Conservation (phyloP, 2,113 vertebrate species). For the Anguilla rostrata region DNA sequence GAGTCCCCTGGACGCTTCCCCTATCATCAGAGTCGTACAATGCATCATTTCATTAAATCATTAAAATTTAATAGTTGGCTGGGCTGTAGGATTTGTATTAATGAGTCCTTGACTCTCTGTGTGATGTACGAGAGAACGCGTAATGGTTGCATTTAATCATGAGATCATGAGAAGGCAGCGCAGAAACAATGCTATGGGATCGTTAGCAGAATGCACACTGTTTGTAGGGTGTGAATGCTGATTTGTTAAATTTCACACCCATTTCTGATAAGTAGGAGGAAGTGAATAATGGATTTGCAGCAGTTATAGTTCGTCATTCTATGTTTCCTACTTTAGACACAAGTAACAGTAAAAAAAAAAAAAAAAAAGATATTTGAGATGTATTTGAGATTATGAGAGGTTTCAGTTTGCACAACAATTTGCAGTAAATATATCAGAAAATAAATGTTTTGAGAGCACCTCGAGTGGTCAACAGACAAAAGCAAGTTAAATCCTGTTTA, state of each 20-base stretch:
- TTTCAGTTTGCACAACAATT: no score
- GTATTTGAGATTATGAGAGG: no score
- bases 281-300: not conserved
- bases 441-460: no score
- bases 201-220: not conserved
- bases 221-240: not conserved
- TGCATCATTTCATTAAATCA: slow-evolving; percentile 35
- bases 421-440: no score
- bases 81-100: slow-evolving; percentile 35
- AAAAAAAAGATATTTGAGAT: no score
- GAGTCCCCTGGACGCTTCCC: not conserved
- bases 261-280: not conserved
- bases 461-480: no score
- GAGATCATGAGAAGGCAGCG: not conserved
- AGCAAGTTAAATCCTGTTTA: not conserved
- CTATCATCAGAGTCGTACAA: slow-evolving; percentile 26
- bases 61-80: slow-evolving; percentile 37
- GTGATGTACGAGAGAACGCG: slow-evolving; percentile 31
- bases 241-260: not conserved
- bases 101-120: slow-evolving; percentile 22
- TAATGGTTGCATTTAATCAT: slow-evolving; percentile 1
- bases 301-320: not conserved
- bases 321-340: not conserved
- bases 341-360: not conserved
- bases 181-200: not conserved